A percentile compares a stretch with the other conserved stretches of the same genome.
Evolutionary conservation across 2,797 vertebrate species (phyloP).

Genomic region (Aplochiton taeniatus): DNA sequence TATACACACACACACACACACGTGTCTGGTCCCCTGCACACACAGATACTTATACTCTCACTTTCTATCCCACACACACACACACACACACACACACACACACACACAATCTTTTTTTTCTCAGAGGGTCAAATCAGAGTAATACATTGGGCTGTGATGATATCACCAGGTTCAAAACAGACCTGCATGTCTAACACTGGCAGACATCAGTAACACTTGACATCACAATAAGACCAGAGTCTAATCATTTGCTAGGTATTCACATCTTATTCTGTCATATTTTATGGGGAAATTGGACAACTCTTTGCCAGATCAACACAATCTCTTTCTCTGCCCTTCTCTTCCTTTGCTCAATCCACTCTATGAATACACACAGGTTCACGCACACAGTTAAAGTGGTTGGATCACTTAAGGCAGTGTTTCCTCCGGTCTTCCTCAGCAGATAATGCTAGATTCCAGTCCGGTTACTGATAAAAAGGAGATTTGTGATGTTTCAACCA

Average conservation of each 20-base stretch:
- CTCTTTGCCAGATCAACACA: neutral
- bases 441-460: too few relatives aligned
- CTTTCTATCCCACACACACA: neutral
- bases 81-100: slow-evolving; percentile 13
- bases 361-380: too few relatives aligned
- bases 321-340: too few relatives aligned
- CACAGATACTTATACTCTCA: too few relatives aligned
- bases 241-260: slow-evolving; percentile 44
- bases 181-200: slow-evolving; percentile 48
- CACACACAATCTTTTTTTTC: neutral
- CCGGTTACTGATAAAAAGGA: too few relatives aligned
- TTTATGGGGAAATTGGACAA: neutral
- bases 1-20: slow-evolving; percentile 13
- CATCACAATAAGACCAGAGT: slow-evolving; percentile 39
- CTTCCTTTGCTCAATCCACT: too few relatives aligned
- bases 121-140: slow-evolving; percentile 37
- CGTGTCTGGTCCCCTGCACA: neutral
- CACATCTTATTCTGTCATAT: slow-evolving; percentile 28
- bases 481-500: too few relatives aligned
- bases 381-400: neutral
- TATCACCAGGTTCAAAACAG: slow-evolving; percentile 42
- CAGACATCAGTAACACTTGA: slow-evolving; percentile 27
- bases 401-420: too few relatives aligned
- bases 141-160: slow-evolving; percentile 48
- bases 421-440: too few relatives aligned